phyloP scores from a whole-genome alignment of 2,797 vertebrate species.

The Hydrophis major region DNA sequence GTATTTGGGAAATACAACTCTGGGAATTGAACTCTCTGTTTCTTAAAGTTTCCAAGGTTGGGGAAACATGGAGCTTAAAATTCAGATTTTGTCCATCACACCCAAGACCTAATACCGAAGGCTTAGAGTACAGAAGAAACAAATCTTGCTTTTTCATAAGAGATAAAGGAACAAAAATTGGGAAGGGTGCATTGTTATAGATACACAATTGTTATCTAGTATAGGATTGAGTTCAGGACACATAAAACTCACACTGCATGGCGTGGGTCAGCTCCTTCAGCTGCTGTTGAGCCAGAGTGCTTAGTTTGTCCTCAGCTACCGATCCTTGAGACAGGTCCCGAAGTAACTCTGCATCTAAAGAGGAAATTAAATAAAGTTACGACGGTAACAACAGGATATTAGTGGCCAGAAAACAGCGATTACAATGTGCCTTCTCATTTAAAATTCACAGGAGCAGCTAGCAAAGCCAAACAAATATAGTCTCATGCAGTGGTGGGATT shows the following conservation, averaged over 20 bases:
- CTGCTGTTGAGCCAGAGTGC: constrained; percentile 77
- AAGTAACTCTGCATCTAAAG: constrained; percentile 80
- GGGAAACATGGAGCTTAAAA: neutral
- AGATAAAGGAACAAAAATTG: neutral
- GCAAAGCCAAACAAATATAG: no score
- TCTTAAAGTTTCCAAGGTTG: neutral
- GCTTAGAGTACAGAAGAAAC: neutral
- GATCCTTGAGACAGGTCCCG: constrained; percentile 81
- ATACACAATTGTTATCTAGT: neutral
- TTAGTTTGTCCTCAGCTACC: constrained; percentile 79
- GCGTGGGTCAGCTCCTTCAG: constrained; percentile 80
- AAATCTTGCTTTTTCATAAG: neutral
- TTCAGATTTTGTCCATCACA: neutral
- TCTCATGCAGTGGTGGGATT: no score
- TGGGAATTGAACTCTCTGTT: neutral
- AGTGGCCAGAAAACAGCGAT: neutral
- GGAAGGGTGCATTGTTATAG: neutral
- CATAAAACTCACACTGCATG: constrained; percentile 79
- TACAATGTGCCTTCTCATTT: neutral
- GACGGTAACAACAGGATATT: neutral
- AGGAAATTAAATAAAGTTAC: constrained; percentile 10
- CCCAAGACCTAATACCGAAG: neutral
- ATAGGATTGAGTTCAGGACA: neutral
- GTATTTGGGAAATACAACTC: neutral
- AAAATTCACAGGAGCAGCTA: neutral